These are phyloP conservation scores for Lethenteron reissneri DNA, from an alignment of 2,113 vertebrate species.

Conservation along the genomic window DNA sequence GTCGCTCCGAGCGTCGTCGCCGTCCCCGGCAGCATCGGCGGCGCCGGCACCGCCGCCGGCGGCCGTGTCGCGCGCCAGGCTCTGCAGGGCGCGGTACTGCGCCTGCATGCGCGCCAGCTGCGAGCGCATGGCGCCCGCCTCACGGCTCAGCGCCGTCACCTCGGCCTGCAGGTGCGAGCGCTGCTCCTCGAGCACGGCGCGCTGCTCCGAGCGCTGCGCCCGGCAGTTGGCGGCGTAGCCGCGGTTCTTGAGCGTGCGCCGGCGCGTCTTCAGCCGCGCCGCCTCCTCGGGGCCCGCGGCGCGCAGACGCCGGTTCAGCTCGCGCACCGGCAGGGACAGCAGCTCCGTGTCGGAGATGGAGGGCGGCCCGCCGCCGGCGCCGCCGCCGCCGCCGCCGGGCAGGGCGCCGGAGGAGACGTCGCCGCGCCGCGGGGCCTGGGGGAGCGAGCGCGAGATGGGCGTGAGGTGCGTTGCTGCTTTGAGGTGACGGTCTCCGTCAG, in stretches of 20 bases:
- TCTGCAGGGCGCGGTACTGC: neutral
- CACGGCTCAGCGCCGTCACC: neutral
- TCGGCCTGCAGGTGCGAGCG: neutral
- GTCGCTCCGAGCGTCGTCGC: no score
- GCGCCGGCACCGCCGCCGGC: neutral
- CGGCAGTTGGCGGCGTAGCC: constrained; percentile 2
- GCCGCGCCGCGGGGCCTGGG: no score
- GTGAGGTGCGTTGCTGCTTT: no score
- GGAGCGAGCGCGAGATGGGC: no score
- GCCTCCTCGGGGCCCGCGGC: neutral
- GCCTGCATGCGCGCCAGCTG: neutral
- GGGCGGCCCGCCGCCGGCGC: no score
- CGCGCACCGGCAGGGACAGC: constrained; percentile 3
- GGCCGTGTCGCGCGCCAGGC: neutral
- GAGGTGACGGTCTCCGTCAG: no score
- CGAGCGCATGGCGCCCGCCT: neutral
- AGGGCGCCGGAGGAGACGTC: no score
- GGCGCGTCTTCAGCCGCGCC: constrained; percentile 2
- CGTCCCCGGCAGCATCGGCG: neutral
- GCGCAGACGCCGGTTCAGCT: neutral
- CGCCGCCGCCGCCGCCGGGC: no score
- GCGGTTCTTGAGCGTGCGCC: constrained; percentile 5
- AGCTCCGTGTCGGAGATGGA: neutral
- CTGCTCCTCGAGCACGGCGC: neutral
- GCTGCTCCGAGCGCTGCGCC: neutral